phyloP scores from a whole-genome alignment of 2,113 vertebrate genomes.

The Nerophis ophidion region DNA sequence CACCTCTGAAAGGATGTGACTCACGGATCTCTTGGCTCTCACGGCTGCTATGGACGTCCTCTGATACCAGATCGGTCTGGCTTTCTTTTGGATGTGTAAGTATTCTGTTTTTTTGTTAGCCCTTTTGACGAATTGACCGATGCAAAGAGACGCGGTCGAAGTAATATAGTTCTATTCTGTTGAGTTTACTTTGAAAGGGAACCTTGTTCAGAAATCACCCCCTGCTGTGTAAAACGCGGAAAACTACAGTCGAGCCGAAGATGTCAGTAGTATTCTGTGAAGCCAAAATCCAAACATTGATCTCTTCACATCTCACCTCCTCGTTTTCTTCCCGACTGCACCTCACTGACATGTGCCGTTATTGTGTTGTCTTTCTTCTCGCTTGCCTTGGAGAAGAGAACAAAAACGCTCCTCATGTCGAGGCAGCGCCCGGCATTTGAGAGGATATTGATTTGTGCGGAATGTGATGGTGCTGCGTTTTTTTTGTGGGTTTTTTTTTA shows the following conservation, averaged over 20 bases:
- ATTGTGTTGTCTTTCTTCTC: conserved; percentile 38
- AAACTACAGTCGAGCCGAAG: conserved; percentile 11
- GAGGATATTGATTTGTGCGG: conserved; percentile 28
- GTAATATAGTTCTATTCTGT: not conserved
- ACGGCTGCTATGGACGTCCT: conserved; percentile 50
- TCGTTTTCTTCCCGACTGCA: conserved; percentile 34
- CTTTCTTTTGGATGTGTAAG: conserved; percentile 53
- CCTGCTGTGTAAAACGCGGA: conserved; percentile 4
- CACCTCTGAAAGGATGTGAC: conserved; percentile 43
- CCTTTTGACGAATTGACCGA: conserved; percentile 10
- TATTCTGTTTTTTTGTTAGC: conserved; percentile 21
- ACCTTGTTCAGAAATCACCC: not conserved
- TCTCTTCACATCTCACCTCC: conserved; percentile 36
- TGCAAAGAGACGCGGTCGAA: conserved; percentile 14
- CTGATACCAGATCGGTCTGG: conserved; percentile 44
- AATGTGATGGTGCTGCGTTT: conserved; percentile 1
- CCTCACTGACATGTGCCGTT: conserved; percentile 31
- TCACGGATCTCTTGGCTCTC: not conserved
- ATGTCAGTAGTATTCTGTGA: conserved; percentile 47
- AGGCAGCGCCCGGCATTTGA: conserved; percentile 1
- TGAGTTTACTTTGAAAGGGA: conserved; percentile 17
- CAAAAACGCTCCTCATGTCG: conserved; percentile 17
- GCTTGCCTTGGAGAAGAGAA: conserved; percentile 32
- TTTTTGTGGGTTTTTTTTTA: not conserved
- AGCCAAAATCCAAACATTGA: conserved; percentile 45